Base-by-base conservation (phyloP, 2,888 invertebrate genomes). In the Drosophila bunnanda region DNA sequence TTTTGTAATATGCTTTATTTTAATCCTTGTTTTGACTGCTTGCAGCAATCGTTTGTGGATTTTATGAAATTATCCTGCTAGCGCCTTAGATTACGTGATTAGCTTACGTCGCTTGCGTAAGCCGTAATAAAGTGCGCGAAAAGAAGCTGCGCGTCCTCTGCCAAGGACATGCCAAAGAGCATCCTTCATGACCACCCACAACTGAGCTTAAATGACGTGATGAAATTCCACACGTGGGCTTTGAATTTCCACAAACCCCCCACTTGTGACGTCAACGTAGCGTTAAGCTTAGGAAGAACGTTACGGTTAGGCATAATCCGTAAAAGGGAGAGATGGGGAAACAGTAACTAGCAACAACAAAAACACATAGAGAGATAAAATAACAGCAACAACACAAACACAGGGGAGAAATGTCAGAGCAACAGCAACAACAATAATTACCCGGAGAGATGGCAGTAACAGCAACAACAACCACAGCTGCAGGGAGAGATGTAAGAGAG, bases 81-180 rank as follows among this genome's bases (percentile, higher is more conserved):
- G 4, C 5, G 25, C 25, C 17, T 4, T 4, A 6, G 30, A 58
- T 73, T 69, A 71, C 70, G 62, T 64, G 30, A 38, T 8, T 50
- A 46, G 54, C 69, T 77, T 70, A 82, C 85, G 73, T 58, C 66
- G 38, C 78, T 82, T 82, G 69, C 83, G 75, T 88, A 75, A 88
- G 86, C 69, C 56, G 52, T 44, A 39, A 57, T 62, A 67, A 75
- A 88, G 78, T 78, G 32, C 59, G 46, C 74, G 50, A 36, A 68
- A 28, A 30, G 52, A 46, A 41, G 46, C 44, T 62, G 48, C 67
- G 67, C 69, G 86, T 82, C 83, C 83, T 85, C 85, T 74, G 71
- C 43, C 76, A 83, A 83, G 83, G 88, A 85, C 88, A 75, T 65
- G 66, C 43, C 41, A 22, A 44, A 50, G 69, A 82, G 86, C 72